Percentiles rank a stretch among this genome's conserved stretches.
These are phyloP conservation scores for Amblyopsis hoosieri DNA, from an alignment of 2,797 vertebrate species.

Conservation along the genomic window DNA sequence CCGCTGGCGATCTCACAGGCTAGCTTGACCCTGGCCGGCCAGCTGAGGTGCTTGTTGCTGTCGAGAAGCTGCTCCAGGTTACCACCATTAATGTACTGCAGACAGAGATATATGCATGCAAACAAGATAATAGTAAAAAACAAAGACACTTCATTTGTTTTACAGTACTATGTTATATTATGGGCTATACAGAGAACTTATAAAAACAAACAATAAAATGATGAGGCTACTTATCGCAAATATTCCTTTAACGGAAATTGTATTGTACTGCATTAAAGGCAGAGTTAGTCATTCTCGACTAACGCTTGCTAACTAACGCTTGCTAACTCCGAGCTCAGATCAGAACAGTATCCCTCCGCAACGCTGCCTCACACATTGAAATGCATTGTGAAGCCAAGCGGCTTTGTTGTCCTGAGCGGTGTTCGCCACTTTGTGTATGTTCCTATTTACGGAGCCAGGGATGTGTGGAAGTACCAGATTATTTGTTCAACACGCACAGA, in stretches of 20 bases:
- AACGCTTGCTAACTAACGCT: too few relatives aligned
- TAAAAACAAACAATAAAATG: not conserved
- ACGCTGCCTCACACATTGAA: too few relatives aligned
- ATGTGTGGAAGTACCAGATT: too few relatives aligned
- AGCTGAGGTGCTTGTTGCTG: slow-evolving; percentile 90
- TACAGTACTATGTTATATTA: not conserved
- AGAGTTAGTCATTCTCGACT: too few relatives aligned
- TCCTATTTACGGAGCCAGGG: too few relatives aligned
- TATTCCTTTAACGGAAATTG: too few relatives aligned
- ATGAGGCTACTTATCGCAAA: not conserved
- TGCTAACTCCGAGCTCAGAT: too few relatives aligned
- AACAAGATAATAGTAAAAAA: not conserved
- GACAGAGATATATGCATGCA: slow-evolving; percentile 17
- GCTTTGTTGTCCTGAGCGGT: too few relatives aligned
- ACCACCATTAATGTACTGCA: slow-evolving; percentile 96
- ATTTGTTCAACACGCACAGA: too few relatives aligned
- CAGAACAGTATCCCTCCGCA: too few relatives aligned
- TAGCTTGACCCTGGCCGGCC: slow-evolving; percentile 89
- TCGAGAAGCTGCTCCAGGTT: slow-evolving; percentile 97
- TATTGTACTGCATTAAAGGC: not conserved
- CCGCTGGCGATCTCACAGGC: slow-evolving; percentile 89
- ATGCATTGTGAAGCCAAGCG: too few relatives aligned
- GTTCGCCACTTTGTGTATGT: too few relatives aligned
- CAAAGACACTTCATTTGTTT: not conserved
- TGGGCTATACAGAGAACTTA: not conserved